Evolutionary conservation across 2,888 invertebrate genomes (phyloP).

Genomic region (Onthophagus sagittarius): DNA sequence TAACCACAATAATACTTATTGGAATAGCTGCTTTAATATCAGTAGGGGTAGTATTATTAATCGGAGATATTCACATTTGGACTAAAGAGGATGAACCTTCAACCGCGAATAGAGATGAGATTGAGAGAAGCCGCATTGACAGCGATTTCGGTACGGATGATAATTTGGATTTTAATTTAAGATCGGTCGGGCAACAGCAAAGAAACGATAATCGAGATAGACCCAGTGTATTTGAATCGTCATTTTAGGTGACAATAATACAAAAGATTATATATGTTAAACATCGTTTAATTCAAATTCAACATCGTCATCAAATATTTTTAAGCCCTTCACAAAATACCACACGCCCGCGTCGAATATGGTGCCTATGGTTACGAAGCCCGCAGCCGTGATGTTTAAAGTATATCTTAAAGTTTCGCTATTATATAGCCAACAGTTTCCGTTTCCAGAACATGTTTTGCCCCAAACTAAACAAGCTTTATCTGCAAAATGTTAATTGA

Average conservation of each 20-base stretch:
- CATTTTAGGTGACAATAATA: slow-evolving; percentile 17
- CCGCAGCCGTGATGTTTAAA: slow-evolving; percentile 63
- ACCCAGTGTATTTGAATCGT: slow-evolving; percentile 16
- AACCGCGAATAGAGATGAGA: not conserved
- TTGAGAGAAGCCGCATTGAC: not conserved
- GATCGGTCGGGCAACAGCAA: not conserved
- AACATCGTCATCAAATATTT: slow-evolving; percentile 64
- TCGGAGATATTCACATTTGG: slow-evolving; percentile 29
- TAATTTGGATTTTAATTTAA: slow-evolving; percentile 16
- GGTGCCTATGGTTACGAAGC: slow-evolving; percentile 61
- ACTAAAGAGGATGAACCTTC: slow-evolving; percentile 15
- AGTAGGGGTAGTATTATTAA: slow-evolving; percentile 31
- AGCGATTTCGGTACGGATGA: not conserved
- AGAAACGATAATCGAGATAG: slow-evolving; percentile 12
- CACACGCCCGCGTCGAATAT: slow-evolving; percentile 64
- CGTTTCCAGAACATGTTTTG: slow-evolving; percentile 64
- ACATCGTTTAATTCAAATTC: slow-evolving; percentile 28
- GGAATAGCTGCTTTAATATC: slow-evolving; percentile 31
- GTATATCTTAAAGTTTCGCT: slow-evolving; percentile 60
- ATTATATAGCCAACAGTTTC: slow-evolving; percentile 74
- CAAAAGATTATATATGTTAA: not conserved
- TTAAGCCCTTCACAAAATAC: slow-evolving; percentile 65
- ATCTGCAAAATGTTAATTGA: slow-evolving; percentile 46
- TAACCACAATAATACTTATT: slow-evolving; percentile 35
- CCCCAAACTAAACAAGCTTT: slow-evolving; percentile 70